Base-by-base conservation (phyloP, 2,113 vertebrate genomes). In the Urocolius indicus region DNA sequence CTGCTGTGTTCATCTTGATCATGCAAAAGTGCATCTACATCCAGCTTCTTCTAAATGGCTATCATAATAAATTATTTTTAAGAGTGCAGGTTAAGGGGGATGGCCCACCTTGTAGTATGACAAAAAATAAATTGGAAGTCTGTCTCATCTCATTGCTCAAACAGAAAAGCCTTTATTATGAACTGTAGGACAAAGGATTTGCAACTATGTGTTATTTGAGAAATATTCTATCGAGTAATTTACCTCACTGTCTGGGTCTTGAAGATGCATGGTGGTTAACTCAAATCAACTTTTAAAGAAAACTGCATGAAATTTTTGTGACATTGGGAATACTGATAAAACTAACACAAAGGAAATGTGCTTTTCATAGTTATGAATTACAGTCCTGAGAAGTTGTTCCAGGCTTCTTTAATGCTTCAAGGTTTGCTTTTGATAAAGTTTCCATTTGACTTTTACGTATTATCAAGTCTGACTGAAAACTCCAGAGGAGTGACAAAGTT, bases 261-360 rank as follows among this genome's bases (percentile, higher is more conserved):
- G 92, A 96, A 95, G 94, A 98, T 27, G 58, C 96, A 97, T 16
- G 63, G 96, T 96, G 93, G 91, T 93, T n/a, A 95, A 84, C 94
- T 96, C 94, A 95, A 96, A 97, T 94, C 72, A 97, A 94, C 92
- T 97, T 97, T 90, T 93, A 96, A 96, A 97, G 96, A 96, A 97
- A 98, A 97, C 78, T 95, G 91, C 93, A 94, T 95, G 94, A 95
- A 92, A 97, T 97, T 97, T 98, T 96, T 61, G 43, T 95, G 87
- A 97, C 96, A 92, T 87, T 94, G 63, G 76, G 93, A 94, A 90
- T 18, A 36, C 92, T 95, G 84, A 95, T 94, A 93, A 96, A 97
- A 97, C 76, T 95, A 96, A 94, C 61, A 86, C 48, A 85, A 73
- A 95, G 71, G 96, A 97, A 97, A 97, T 63, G n/a, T 92, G 84